Conservation (phyloP, 2,888 invertebrate species). For the Dinocampus coccinellae region DNA sequence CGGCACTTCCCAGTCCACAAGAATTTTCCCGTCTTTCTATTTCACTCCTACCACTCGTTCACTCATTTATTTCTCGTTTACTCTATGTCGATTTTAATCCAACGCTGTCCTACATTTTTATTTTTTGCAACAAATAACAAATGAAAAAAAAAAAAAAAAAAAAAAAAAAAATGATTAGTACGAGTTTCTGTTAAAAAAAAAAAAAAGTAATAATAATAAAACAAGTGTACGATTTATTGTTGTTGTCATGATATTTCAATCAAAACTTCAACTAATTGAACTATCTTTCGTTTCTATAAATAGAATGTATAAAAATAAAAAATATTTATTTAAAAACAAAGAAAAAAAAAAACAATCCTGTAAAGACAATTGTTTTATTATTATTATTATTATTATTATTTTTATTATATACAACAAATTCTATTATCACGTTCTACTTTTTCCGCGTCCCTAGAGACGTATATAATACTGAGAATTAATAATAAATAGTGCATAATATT, state of each 20-base stretch:
- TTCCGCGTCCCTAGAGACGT: constrained; percentile 6
- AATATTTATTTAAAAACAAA: neutral
- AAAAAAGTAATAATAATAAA: too few relatives aligned
- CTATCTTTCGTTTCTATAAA: neutral
- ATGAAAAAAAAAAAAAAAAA: neutral
- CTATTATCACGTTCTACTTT: constrained; percentile 12
- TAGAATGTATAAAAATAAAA: neutral
- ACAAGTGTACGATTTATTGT: neutral
- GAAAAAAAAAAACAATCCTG: neutral
- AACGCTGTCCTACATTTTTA: neutral
- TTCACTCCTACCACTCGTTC: neutral
- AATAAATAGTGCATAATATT: neutral
- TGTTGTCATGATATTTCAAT: constrained; percentile 12
- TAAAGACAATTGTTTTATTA: constrained; percentile 1
- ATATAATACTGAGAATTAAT: constrained; percentile 14
- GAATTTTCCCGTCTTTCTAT: constrained; percentile 8
- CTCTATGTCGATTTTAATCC: neutral
- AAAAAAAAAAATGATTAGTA: neutral
- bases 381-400: too few relatives aligned
- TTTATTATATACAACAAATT: neutral
- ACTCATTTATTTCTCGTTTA: neutral
- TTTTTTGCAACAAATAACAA: neutral
- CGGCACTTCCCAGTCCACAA: constrained; percentile 19
- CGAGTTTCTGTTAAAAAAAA: neutral
- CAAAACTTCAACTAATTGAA: neutral